Base-by-base conservation (phyloP, 2,113 vertebrate species). In the Callipepla californica region DNA sequence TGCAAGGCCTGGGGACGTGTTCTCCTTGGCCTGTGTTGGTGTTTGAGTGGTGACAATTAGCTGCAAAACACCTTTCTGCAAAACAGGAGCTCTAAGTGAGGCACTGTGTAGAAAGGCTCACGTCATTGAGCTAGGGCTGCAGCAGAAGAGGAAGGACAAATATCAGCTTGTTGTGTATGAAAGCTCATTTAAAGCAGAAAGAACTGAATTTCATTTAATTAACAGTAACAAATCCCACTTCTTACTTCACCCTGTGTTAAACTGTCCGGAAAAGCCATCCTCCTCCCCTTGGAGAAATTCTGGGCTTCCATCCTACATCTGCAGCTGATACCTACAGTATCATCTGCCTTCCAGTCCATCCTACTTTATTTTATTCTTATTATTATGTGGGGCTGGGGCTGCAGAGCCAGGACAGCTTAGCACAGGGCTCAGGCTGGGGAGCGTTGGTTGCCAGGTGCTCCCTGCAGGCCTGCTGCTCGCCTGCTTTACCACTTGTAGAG, bases 121-220 rank as follows among this genome's bases (percentile, higher is more conserved):
- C 0, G 1, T 38, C 38, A 55, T 38, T 44, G 61, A 44, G 30
- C 26, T 34, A 85, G 80, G 47, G 51, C 34, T 80, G 61, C 83
- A 70, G 58, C 72, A 34, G 25, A 69, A 70, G 73, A 70, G 40
- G 79, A 51, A 77, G 67, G 59, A 48, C 78, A 68, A 9, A 38
- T 79, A 20, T 62, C 51, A 12, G 36, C 32, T 79, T 7, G 5
- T 44, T 59, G 68, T 53, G 21, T 30, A n/a, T 36, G 25, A 85
- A 68, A 74, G 68, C 75, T 93, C 20, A 70, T 88, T 88, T 48
- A 74, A 89, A 77, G 67, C 23, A 36, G 48, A 26, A 88, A 86
- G 18, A 77, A 80, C 53, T 85, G 53, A 68, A 93, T 94, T 93
- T 76, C 11, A 32, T 76, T 66, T 83, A 80, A 88, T 96, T 85